phyloP scores from a whole-genome alignment of 2,797 vertebrate genomes.

The Melopsittacus undulatus region DNA sequence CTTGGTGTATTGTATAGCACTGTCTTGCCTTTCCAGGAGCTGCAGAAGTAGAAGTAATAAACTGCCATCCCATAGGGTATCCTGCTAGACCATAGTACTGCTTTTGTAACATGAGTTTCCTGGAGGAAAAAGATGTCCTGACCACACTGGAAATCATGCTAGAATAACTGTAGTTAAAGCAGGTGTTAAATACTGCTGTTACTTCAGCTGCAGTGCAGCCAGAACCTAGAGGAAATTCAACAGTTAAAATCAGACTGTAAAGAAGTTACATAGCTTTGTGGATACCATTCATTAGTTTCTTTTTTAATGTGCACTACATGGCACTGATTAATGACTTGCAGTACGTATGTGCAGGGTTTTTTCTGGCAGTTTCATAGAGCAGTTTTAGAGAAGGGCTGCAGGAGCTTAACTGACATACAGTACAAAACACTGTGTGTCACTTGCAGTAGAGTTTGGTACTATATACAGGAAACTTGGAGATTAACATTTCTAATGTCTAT shows the following conservation, averaged over 20 bases:
- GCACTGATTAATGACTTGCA: constrained; percentile 39
- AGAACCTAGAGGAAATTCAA: constrained; percentile 35
- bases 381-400: background rate
- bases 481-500: background rate
- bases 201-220: background rate
- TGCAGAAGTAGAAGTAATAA: background rate
- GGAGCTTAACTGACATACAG: constrained; percentile 5
- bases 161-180: background rate
- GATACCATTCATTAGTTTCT: constrained; percentile 48
- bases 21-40: background rate
- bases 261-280: constrained; percentile 26
- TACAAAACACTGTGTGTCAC: background rate
- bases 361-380: constrained; percentile 8
- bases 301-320: constrained; percentile 41
- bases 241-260: constrained; percentile 39
- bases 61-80: background rate
- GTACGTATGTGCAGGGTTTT: background rate
- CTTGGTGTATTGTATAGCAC: background rate
- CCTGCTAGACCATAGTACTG: background rate
- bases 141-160: background rate
- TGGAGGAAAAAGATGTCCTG: background rate
- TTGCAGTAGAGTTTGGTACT: background rate
- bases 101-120: background rate
- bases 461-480: background rate
- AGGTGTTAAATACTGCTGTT: background rate